Base-by-base conservation (phyloP, 2,797 vertebrate genomes). In the Spatula versicolor region DNA sequence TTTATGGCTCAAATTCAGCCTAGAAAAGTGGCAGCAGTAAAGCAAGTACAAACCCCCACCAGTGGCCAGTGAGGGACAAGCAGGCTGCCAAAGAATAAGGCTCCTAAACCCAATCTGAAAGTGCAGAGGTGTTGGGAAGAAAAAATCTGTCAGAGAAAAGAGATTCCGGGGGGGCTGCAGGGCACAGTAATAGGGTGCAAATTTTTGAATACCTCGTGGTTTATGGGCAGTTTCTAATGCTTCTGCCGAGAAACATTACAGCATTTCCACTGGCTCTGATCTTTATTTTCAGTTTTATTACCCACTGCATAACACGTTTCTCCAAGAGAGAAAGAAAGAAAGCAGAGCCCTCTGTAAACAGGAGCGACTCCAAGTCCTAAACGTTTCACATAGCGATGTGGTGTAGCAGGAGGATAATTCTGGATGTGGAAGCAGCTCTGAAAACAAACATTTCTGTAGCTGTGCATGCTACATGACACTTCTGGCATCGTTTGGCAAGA, bases 271-370 rank as follows among this genome's bases (percentile, higher is more conserved):
- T 93, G 95, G 95, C 94, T 97, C 97, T 97, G 96, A 98, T 97
- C 97, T 98, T 97, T 96, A 97, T 95, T 97, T 97, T 95, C 96
- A 90, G 92, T 97, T 98, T 98, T 98, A 98, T 81, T 96, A 88
- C 97, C 95, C 92, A 87, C 95, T 93, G 92, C 95, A 91, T 97
- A 97, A 92, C 95, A 96, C 96, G 92, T 97, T 98, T 97, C 93
- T 97, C 91, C 90, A 95, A 95, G 96, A 96, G 96, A 93, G 96
- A 97, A 94, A 96, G 97, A 98, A 96, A 97, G 96, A 97, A 98
- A 98, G 95, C 97, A 98, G 98, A 97, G 94, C 91, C 93, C 96
- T 86, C 95, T 88, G 96, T 97, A 98, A 98, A 98, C 63, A 90
- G 96, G 92, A 97, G 96, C 91, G 88, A 92, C 83, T 68, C 88